These are phyloP conservation scores for Antheraea assamensis DNA, from an alignment of 2,888 invertebrate species.

Conservation along the genomic window DNA sequence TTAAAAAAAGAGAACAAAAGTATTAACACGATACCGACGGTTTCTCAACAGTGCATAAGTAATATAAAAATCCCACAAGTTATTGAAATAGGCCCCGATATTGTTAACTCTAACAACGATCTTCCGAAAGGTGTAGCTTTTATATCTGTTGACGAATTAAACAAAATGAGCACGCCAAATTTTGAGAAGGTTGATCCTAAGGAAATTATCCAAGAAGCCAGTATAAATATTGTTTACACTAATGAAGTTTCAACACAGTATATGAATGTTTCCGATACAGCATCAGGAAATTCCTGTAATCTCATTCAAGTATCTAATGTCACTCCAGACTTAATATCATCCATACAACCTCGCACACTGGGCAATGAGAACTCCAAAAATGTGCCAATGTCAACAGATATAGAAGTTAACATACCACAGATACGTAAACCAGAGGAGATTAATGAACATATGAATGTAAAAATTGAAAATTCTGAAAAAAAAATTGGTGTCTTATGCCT, in stretches of 20 bases:
- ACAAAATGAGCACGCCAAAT: slow-evolving; percentile 75
- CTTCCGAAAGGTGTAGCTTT: slow-evolving; percentile 72
- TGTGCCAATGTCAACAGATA: slow-evolving; percentile 26
- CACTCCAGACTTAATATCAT: slow-evolving; percentile 73
- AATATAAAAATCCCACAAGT: slow-evolving; percentile 73
- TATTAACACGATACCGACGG: slow-evolving; percentile 36
- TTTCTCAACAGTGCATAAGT: slow-evolving; percentile 39
- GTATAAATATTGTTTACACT: slow-evolving; percentile 75
- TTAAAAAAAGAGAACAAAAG: slow-evolving; percentile 63
- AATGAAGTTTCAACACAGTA: slow-evolving; percentile 68
- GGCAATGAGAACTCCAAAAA: slow-evolving; percentile 1
- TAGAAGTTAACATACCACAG: slow-evolving; percentile 33
- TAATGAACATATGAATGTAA: slow-evolving; percentile 33
- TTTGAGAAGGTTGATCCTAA: slow-evolving; percentile 76
- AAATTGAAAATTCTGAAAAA: slow-evolving; percentile 36
- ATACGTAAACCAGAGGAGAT: slow-evolving; percentile 43
- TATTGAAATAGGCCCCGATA: slow-evolving; percentile 74
- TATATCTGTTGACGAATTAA: slow-evolving; percentile 73
- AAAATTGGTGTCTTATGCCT: slow-evolving; percentile 69
- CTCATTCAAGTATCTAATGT: slow-evolving; percentile 66
- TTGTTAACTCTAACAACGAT: slow-evolving; percentile 52
- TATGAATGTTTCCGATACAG: slow-evolving; percentile 58
- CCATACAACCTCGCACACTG: slow-evolving; percentile 50
- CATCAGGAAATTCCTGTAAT: slow-evolving; percentile 51
- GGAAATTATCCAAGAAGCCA: slow-evolving; percentile 76